phyloP scores from a whole-genome alignment of 2,888 invertebrate species.

The Tenodera sinensis region DNA sequence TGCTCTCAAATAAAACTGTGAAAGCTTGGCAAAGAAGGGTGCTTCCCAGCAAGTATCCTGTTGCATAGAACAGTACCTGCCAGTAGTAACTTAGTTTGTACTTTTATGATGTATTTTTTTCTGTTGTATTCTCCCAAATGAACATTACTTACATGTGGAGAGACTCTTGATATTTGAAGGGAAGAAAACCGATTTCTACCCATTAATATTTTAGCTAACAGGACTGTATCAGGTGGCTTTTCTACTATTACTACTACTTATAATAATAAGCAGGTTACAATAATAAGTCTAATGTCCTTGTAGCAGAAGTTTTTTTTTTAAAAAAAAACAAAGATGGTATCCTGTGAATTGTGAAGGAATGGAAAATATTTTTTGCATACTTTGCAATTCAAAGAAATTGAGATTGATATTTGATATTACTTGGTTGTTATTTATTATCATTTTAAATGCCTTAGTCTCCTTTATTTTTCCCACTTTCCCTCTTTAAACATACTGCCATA shows the following conservation, averaged over 20 bases:
- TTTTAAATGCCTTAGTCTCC: neutral
- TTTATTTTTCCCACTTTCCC: neutral
- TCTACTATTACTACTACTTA: neutral
- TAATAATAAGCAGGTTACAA: slow-evolving; percentile 1
- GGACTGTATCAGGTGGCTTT: slow-evolving; percentile 4
- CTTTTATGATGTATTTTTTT: neutral
- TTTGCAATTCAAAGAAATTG: slow-evolving; percentile 9
- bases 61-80: neutral
- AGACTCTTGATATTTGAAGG: neutral
- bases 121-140: neutral
- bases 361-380: slow-evolving; percentile 3
- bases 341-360: slow-evolving; percentile 8
- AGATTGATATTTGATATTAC: slow-evolving; percentile 6
- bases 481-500: neutral
- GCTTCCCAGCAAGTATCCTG: neutral
- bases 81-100: neutral
- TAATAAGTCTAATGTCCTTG: slow-evolving; percentile 3
- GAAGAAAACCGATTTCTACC: neutral
- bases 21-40: neutral
- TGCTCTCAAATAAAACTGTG: neutral
- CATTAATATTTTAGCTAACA: neutral
- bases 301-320: neutral
- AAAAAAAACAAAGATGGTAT: neutral
- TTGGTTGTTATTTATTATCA: neutral
- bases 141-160: neutral